Percentiles rank a stretch among this genome's conserved stretches.
Conservation (phyloP, 2,113 vertebrate species). For the Cariama cristata region DNA sequence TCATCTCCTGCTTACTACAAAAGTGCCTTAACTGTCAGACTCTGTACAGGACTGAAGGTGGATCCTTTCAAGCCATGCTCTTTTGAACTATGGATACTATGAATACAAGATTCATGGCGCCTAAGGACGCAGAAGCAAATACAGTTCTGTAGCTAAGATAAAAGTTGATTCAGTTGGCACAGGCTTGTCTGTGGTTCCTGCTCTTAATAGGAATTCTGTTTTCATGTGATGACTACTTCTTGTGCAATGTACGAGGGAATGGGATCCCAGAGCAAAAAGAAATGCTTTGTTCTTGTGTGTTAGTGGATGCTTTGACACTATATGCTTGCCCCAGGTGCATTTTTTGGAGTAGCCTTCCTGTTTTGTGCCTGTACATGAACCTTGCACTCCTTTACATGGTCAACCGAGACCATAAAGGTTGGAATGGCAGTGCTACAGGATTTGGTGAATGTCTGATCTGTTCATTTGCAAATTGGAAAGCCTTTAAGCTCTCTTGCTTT, state of each 20-base stretch:
- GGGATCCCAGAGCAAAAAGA: neutral
- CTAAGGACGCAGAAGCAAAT: neutral
- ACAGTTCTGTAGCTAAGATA: neutral
- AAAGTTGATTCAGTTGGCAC: neutral
- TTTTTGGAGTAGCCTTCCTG: neutral
- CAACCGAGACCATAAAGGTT: neutral
- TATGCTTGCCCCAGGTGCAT: slow-evolving; percentile 8
- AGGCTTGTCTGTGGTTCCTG: neutral
- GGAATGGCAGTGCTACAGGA: neutral
- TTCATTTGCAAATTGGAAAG: neutral
- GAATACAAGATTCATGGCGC: neutral
- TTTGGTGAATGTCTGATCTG: neutral
- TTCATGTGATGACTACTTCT: neutral
- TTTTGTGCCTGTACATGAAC: neutral
- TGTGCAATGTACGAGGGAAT: neutral
- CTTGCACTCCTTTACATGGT: neutral
- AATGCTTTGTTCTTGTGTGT: neutral
- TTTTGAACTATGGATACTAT: neutral
- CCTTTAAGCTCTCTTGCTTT: neutral
- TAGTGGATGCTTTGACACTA: neutral
- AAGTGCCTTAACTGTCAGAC: neutral
- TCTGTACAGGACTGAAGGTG: neutral
- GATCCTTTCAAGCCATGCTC: neutral
- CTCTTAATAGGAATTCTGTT: neutral
- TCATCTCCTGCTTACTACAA: neutral